A percentile compares a stretch with the other conserved stretches of the same genome.
Evolutionary conservation across 2,888 invertebrate species (phyloP).

Genomic region (Anorthoa munda): DNA sequence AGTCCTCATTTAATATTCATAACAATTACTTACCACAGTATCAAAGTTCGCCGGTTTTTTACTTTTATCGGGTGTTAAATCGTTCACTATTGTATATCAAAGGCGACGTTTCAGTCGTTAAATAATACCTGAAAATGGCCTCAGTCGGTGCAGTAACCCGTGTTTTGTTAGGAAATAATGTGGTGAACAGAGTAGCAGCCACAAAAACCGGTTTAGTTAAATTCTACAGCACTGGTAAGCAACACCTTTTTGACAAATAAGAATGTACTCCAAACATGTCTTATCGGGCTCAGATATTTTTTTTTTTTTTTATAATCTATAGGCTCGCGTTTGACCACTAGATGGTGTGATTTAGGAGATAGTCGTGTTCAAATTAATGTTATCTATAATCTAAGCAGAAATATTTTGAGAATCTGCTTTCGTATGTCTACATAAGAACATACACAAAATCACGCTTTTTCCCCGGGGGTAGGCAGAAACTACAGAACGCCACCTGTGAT

Average conservation of each 20-base stretch:
- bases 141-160: conserved; percentile 82
- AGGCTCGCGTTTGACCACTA: too few relatives aligned
- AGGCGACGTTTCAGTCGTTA: conserved; percentile 51
- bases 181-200: conserved; percentile 75
- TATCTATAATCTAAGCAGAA: conserved; percentile 17
- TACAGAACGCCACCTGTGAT: too few relatives aligned
- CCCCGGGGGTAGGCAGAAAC: too few relatives aligned
- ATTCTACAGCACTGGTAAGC: conserved; percentile 87
- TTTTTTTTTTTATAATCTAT: too few relatives aligned
- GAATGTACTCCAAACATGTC: neutral
- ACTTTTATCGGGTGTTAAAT: conserved; percentile 64
- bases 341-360: conserved; percentile 36
- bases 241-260: conserved; percentile 6
- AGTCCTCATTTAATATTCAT: conserved; percentile 54
- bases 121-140: conserved; percentile 79
- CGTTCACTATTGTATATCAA: conserved; percentile 62
- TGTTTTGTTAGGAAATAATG: conserved; percentile 82
- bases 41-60: conserved; percentile 79
- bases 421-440: too few relatives aligned
- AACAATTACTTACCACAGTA: conserved; percentile 69
- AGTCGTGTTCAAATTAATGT: conserved; percentile 17
- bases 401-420: neutral
- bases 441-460: too few relatives aligned
- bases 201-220: conserved; percentile 85
- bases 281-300: neutral